These are phyloP conservation scores for Eudyptes chrysolophus DNA, from an alignment of 2,113 vertebrate species.

Conservation along the genomic window DNA sequence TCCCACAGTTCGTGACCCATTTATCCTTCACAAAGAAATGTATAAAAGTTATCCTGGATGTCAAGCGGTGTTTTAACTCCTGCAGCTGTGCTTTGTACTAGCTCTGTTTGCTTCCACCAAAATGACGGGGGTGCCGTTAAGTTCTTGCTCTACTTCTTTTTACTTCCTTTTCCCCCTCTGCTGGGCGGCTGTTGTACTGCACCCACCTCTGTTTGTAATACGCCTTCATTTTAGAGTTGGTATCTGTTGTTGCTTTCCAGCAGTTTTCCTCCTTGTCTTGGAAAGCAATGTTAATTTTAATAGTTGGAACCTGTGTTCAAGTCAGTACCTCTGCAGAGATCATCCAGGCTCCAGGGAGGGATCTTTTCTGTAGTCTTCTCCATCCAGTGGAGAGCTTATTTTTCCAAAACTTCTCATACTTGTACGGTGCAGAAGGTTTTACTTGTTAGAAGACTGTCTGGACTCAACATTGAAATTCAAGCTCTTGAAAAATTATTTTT, in stretches of 20 bases:
- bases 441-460: background rate
- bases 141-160: background rate
- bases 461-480: background rate
- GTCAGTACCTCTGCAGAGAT: background rate
- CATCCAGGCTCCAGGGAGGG: background rate
- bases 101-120: background rate
- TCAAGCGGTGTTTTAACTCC: background rate
- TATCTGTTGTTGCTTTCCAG: background rate
- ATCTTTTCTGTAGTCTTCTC: background rate
- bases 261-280: background rate
- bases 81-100: background rate
- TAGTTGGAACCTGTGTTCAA: background rate
- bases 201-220: too few relatives aligned
- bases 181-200: background rate
- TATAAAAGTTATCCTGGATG: background rate
- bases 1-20: background rate
- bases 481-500: background rate
- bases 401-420: background rate
- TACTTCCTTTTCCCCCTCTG: background rate
- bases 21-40: background rate
- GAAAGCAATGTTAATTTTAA: background rate
- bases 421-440: background rate
- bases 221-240: background rate
- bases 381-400: background rate
- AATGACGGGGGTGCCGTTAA: background rate